Conservation (phyloP, 2,113 vertebrate genomes). For the Rhynchopsitta pachyrhyncha region DNA sequence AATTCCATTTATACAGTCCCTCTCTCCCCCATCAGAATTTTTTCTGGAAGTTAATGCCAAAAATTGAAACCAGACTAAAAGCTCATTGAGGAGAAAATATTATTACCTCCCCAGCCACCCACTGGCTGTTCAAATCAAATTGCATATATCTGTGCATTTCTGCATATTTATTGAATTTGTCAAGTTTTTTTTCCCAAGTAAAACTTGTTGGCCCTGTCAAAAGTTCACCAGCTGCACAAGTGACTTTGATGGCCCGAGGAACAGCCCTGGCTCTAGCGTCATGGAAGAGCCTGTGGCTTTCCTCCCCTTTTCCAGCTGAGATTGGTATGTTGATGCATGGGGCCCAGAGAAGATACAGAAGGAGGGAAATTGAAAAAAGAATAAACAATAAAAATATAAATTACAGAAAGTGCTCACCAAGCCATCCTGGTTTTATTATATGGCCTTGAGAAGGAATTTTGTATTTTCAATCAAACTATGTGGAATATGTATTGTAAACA, state of each 20-base stretch:
- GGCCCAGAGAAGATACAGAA: conserved; percentile 69
- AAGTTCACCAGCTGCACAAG: conserved; percentile 71
- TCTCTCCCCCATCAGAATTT: background rate
- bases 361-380: conserved; percentile 73
- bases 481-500: conserved; percentile 51
- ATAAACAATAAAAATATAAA: conserved; percentile 74
- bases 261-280: conserved; percentile 37
- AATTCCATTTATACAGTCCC: background rate
- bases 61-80: conserved; percentile 62
- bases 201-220: conserved; percentile 52
- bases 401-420: conserved; percentile 64
- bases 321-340: conserved; percentile 67
- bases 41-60: conserved; percentile 24
- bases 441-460: conserved; percentile 70
- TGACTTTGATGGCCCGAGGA: conserved; percentile 62
- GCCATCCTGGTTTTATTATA: conserved; percentile 73
- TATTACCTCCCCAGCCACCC: conserved; percentile 44
- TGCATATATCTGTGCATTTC: conserved; percentile 55
- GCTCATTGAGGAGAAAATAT: conserved; percentile 33
- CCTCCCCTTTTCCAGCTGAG: conserved; percentile 71
- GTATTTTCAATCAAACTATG: conserved; percentile 69
- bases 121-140: conserved; percentile 44
- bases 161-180: conserved; percentile 64
- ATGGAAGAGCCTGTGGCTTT: conserved; percentile 68
- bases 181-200: conserved; percentile 65